These are phyloP conservation scores for Acestrorhynchus altus DNA, from an alignment of 2,797 vertebrate genomes.

Conservation along the genomic window DNA sequence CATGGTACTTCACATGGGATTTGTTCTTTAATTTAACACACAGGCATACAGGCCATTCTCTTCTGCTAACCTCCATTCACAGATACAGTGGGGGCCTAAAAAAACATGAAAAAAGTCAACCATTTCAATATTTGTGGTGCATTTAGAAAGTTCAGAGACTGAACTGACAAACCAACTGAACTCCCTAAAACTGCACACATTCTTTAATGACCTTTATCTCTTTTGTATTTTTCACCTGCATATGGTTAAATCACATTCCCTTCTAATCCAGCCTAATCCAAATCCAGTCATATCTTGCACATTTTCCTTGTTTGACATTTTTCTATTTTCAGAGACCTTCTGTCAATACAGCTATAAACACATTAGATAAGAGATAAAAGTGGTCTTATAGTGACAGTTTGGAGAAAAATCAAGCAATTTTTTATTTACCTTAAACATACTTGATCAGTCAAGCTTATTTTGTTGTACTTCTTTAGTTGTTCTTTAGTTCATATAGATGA, in stretches of 20 bases:
- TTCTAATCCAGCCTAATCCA: background rate
- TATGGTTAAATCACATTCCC: background rate
- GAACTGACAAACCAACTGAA: too few species aligned
- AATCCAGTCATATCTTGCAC: background rate
- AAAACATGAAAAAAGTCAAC: too few species aligned
- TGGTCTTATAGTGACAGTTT: background rate
- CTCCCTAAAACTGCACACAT: too few species aligned
- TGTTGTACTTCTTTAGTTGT: too few species aligned
- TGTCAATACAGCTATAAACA: background rate
- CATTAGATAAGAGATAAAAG: background rate
- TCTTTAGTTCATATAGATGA: too few species aligned
- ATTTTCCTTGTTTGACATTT: background rate
- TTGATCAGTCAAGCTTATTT: background rate
- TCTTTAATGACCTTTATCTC: background rate
- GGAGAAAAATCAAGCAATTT: background rate
- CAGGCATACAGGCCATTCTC: background rate
- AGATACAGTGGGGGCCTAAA: background rate
- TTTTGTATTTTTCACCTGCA: background rate
- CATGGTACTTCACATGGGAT: constrained; percentile 19
- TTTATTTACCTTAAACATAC: background rate
- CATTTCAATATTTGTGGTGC: too few species aligned
- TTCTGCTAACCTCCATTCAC: constrained; percentile 24
- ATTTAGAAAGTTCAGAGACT: too few species aligned
- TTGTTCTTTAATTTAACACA: constrained; percentile 15
- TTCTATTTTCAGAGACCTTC: background rate